Conservation (phyloP, 2,888 invertebrate genomes). For the Drosophila crucigera region DNA sequence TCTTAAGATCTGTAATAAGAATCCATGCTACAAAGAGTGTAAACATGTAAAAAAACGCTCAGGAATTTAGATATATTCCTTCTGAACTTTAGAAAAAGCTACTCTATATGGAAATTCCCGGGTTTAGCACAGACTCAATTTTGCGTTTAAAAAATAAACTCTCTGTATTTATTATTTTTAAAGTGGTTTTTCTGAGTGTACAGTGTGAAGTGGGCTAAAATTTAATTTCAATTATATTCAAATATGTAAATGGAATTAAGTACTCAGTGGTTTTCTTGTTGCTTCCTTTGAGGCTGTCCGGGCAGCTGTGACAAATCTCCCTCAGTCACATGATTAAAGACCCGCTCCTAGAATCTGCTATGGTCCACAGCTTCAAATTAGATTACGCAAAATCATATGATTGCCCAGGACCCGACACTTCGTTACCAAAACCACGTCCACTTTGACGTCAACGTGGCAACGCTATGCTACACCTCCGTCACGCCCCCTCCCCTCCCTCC, state of each 20-base stretch:
- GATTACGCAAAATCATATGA: constrained; percentile 51
- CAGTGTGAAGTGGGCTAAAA: constrained; percentile 17
- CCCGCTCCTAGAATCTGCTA: neutral
- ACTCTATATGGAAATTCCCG: neutral
- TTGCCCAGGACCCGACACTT: constrained; percentile 16
- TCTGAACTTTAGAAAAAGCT: neutral
- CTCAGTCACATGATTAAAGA: constrained; percentile 52
- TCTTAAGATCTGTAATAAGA: neutral
- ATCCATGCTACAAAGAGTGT: neutral
- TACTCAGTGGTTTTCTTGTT: constrained; percentile 46
- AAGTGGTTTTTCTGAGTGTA: neutral
- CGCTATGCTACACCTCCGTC: neutral
- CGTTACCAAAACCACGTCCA: constrained; percentile 13
- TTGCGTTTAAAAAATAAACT: neutral
- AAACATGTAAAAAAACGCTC: neutral
- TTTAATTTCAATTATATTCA: constrained; percentile 48
- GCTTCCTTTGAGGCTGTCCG: constrained; percentile 38
- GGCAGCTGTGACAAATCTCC: constrained; percentile 57
- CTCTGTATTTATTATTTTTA: neutral
- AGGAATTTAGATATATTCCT: neutral
- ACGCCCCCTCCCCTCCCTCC: neutral
- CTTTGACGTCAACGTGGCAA: constrained; percentile 24
- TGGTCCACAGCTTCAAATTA: constrained; percentile 40
- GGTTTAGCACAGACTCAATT: neutral
- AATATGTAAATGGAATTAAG: constrained; percentile 60